Base-by-base conservation (phyloP, 2,797 vertebrate genomes). In the Hippopotamyrus pictus region DNA sequence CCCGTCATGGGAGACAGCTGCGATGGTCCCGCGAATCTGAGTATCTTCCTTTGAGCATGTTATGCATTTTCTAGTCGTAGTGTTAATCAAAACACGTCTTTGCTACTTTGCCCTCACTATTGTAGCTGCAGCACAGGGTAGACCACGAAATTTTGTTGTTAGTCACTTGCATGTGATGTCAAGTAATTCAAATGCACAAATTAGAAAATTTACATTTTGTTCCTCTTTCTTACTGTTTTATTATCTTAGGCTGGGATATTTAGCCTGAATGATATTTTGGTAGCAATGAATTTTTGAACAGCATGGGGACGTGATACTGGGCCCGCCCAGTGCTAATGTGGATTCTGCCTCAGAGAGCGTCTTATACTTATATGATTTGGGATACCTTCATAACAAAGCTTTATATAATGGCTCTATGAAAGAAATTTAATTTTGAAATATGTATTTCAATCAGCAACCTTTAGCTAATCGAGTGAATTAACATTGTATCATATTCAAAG, bases 41-140 rank as follows among this genome's bases (percentile, higher is more conserved):
- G 62, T 91, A 92, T 92, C 90, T 62, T 22, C n/a, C 37, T 65
- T 50, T 88, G 90, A 88, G 84, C 82, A 87, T 86, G 85, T 91
- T 85, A 88, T 87, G 90, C 87, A 59, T 92, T 48, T 89, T 29
- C 22, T 46, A 11, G 8, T 57, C 14, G 17, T 44, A 48, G 37
- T 22, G 57, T 65, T 41, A 48, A 54, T 89, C 22, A 69, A 46
- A 89, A 22, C 22, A 48, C 57, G 1, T 86, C 59, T 89, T 89
- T 44, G 8, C 79, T 91, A 87, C 48, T 88, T 88, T 83, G 83
- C 82, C 87, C 62, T 88, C 51, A 50, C 51, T 83, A 90, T 89
- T 90, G 90, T 62, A 90, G 89, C 88, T 91, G 91, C 51, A n/a
- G 17, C 46, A 88, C 2, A 1, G 2, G 29, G 48, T 5, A 88